Conservation (phyloP, 2,888 invertebrate genomes). For the Lasioglossum marginatum region DNA sequence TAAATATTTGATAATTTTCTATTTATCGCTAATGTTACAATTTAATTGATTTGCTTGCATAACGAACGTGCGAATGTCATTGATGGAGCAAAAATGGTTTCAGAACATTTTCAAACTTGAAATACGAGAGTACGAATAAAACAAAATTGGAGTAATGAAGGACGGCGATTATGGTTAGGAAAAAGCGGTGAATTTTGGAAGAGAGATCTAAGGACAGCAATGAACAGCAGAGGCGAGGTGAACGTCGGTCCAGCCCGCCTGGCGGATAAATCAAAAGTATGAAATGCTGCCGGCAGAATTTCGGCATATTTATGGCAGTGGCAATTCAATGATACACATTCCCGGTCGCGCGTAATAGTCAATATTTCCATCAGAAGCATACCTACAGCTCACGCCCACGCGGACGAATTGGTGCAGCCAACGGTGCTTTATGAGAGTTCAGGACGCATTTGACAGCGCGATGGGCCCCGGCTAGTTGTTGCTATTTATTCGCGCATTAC, state of each 20-base stretch:
- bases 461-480: constrained; percentile 82
- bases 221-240: constrained; percentile 14
- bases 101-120: too few species aligned
- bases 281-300: constrained; percentile 80
- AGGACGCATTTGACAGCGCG: constrained; percentile 83
- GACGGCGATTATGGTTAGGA: too few species aligned
- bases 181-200: neutral
- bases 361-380: constrained; percentile 85
- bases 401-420: constrained; percentile 74
- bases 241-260: constrained; percentile 48
- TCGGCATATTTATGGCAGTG: constrained; percentile 83
- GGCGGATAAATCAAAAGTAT: constrained; percentile 83
- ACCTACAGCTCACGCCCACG: constrained; percentile 83
- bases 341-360: constrained; percentile 84
- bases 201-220: constrained; percentile 59
- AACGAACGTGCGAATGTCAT: too few species aligned
- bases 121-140: neutral
- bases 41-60: too few species aligned
- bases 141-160: neutral
- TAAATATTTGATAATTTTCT: too few species aligned
- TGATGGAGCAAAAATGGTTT: too few species aligned
- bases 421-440: constrained; percentile 83
- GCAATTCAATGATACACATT: constrained; percentile 84
- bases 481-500: constrained; percentile 85
- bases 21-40: too few species aligned